Conservation (phyloP, 2,888 invertebrate species). For the Diogma glabrata region DNA sequence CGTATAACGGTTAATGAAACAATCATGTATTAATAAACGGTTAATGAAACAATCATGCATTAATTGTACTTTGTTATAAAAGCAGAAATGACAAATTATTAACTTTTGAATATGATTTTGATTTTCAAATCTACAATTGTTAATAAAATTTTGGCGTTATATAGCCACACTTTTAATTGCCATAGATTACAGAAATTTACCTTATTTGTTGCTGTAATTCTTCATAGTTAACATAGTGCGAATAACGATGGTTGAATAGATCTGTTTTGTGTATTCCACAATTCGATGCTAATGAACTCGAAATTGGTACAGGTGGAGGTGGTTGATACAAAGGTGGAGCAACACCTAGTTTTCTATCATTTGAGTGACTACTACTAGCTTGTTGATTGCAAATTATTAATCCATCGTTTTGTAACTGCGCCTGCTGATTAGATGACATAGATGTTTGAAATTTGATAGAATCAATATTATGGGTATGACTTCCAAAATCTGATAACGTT, state of each 20-base stretch:
- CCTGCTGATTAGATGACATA: slow-evolving; percentile 23
- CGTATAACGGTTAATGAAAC: too few species aligned
- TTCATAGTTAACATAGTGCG: slow-evolving; percentile 74
- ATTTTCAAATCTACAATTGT: too few species aligned
- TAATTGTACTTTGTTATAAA: too few species aligned
- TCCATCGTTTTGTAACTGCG: slow-evolving; percentile 16
- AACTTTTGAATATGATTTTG: too few species aligned
- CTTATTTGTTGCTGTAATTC: slow-evolving; percentile 75
- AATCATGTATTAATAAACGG: too few species aligned
- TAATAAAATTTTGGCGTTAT: too few species aligned
- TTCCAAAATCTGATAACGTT: slow-evolving; percentile 34
- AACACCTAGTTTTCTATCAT: slow-evolving; percentile 28
- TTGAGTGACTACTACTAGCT: slow-evolving; percentile 4
- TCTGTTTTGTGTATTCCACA: slow-evolving; percentile 35
- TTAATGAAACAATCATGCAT: too few species aligned
- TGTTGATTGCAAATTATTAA: neutral
- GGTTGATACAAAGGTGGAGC: slow-evolving; percentile 36
- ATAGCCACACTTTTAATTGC: too few species aligned
- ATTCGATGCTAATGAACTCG: slow-evolving; percentile 16
- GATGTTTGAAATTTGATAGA: slow-evolving; percentile 9
- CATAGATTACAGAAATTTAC: too few species aligned
- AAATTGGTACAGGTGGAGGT: slow-evolving; percentile 27
- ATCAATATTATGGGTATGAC: slow-evolving; percentile 19
- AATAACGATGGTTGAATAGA: slow-evolving; percentile 37
- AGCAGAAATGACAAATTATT: too few species aligned